These are phyloP conservation scores for Limnephilus marmoratus DNA, from an alignment of 2,888 invertebrate species.

Conservation along the genomic window DNA sequence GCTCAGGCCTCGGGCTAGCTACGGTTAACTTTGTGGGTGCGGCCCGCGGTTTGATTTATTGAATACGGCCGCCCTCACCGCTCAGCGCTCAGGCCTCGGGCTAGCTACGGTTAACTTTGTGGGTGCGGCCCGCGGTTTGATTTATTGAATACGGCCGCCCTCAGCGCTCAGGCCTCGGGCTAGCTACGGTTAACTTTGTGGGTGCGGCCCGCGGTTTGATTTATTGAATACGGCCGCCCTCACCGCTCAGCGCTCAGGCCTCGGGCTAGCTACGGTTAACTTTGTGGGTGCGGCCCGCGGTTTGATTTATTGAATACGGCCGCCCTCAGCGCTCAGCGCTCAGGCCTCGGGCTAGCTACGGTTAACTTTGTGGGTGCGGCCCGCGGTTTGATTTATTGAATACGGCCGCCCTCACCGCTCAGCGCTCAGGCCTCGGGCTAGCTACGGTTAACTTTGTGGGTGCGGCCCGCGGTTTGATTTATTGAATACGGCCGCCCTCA, in stretches of 20 bases:
- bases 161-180: background rate
- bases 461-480: background rate
- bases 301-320: background rate
- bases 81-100: background rate
- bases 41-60: background rate
- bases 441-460: background rate
- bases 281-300: background rate
- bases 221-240: background rate
- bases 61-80: background rate
- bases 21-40: background rate
- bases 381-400: background rate
- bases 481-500: background rate
- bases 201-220: background rate
- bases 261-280: background rate
- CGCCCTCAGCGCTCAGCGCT: background rate
- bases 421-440: background rate
- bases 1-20: background rate
- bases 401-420: background rate
- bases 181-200: background rate
- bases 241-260: background rate
- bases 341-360: background rate
- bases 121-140: background rate
- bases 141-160: background rate
- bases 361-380: background rate
- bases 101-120: background rate